A percentile compares a stretch with the other conserved stretches of the same genome.
phyloP scores from a whole-genome alignment of 2,888 invertebrate genomes.

The Phlogophora meticulosa region DNA sequence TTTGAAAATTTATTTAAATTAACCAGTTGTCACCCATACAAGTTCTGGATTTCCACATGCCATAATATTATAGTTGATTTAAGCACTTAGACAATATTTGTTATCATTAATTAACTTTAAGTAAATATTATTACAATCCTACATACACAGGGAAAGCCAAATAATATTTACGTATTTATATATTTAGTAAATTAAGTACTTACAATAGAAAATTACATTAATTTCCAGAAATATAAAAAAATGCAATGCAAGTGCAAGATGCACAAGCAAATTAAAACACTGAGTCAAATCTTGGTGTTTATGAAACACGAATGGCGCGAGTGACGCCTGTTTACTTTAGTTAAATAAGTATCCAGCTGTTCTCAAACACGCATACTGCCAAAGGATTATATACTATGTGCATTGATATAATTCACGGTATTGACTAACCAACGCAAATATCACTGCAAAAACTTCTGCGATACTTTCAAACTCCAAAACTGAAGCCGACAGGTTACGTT shows the following conservation, averaged over 20 bases:
- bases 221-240: conserved; percentile 20
- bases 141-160: not conserved
- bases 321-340: conserved; percentile 63
- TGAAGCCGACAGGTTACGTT: conserved; percentile 67
- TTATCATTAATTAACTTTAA: not conserved
- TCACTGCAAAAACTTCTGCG: conserved; percentile 8
- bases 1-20: no score
- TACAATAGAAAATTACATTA: not conserved
- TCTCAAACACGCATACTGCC: conserved; percentile 31
- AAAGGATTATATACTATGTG: conserved; percentile 1
- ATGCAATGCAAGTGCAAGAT: conserved; percentile 8
- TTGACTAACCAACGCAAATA: conserved; percentile 3
- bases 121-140: not conserved
- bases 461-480: conserved; percentile 34
- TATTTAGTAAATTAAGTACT: no score
- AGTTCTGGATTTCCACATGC: no score
- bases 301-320: conserved; percentile 56
- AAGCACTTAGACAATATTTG: not conserved
- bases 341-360: conserved; percentile 58
- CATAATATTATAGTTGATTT: no score
- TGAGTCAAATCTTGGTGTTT: conserved; percentile 46
- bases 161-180: not conserved
- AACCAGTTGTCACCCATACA: no score
- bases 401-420: not conserved
- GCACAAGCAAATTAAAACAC: conserved; percentile 28